Evolutionary conservation across 2,113 vertebrate genomes (phyloP).

Genomic region (Odontesthes bonariensis): DNA sequence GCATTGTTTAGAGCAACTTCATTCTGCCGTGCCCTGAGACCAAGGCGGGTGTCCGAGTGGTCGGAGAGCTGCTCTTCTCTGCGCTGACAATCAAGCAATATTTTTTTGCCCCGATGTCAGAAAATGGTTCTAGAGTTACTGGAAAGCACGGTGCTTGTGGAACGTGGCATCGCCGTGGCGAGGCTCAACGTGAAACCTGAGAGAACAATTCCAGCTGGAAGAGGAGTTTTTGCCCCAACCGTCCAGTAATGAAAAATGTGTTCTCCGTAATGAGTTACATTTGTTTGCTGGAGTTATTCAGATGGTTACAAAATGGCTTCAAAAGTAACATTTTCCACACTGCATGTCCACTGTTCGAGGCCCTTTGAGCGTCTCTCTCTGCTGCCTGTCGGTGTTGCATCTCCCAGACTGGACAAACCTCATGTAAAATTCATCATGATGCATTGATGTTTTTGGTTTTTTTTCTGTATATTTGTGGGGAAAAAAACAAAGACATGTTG

Average conservation of each 20-base stretch:
- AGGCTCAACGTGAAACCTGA: background rate
- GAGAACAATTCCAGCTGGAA: background rate
- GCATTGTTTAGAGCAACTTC: background rate
- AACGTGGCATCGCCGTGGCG: background rate
- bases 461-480: background rate
- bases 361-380: constrained; percentile 8
- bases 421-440: constrained; percentile 39
- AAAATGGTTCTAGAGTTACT: background rate
- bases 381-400: constrained; percentile 22
- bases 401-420: constrained; percentile 16
- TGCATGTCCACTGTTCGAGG: constrained; percentile 11
- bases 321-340: background rate
- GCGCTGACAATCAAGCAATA: background rate
- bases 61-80: too few species aligned
- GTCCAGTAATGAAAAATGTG: too few species aligned
- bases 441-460: constrained; percentile 17
- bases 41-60: background rate
- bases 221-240: background rate
- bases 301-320: background rate
- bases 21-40: background rate
- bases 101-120: background rate
- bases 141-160: background rate
- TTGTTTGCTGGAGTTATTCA: background rate
- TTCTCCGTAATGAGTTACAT: background rate
- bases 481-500: background rate